These are phyloP conservation scores for Loripinus fragilis DNA, from an alignment of 2,888 invertebrate genomes.

Conservation along the genomic window DNA sequence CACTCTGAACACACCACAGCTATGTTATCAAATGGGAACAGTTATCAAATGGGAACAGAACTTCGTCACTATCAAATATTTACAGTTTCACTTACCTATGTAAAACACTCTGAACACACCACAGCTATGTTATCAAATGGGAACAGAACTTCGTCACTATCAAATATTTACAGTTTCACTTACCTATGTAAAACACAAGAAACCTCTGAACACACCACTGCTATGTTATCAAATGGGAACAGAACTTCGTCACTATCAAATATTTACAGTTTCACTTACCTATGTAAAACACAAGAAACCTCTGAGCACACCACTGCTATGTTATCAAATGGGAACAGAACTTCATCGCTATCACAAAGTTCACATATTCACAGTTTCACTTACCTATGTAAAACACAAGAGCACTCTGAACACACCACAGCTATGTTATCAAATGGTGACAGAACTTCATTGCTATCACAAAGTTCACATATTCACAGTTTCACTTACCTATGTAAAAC, in stretches of 20 bases:
- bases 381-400: conserved; percentile 94
- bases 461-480: conserved; percentile 97
- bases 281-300: too few species aligned
- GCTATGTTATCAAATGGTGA: conserved; percentile 95
- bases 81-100: too few species aligned
- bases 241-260: conserved; percentile 89
- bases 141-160: conserved; percentile 90
- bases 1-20: conserved; percentile 85
- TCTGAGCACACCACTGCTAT: conserved; percentile 86
- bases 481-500: conserved; percentile 97
- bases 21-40: conserved; percentile 93
- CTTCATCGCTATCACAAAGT: conserved; percentile 88
- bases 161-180: too few species aligned
- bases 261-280: too few species aligned
- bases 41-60: conserved; percentile 95
- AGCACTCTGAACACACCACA: conserved; percentile 75
- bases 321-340: conserved; percentile 95
- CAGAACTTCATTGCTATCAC: conserved; percentile 90
- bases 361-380: too few species aligned
- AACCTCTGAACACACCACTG: conserved; percentile 84
- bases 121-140: conserved; percentile 93
- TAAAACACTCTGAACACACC: too few species aligned
- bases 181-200: conserved; percentile 96
- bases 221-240: conserved; percentile 95
- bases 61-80: conserved; percentile 88